Base-by-base conservation (phyloP, 2,888 invertebrate species). In the Ormia ochracea region DNA sequence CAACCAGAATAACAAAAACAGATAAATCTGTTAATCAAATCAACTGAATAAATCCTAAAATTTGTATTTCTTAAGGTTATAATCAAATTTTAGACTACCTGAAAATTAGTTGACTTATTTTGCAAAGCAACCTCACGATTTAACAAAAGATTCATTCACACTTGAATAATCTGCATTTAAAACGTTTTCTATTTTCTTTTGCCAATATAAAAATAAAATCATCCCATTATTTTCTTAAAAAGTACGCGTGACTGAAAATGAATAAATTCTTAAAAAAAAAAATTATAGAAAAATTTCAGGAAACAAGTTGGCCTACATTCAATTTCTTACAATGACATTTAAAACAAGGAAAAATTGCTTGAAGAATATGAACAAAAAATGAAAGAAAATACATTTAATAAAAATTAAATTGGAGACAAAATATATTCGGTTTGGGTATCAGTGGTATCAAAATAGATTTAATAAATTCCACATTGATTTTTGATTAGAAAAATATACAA, bases 101-200 rank as follows among this genome's bases (percentile, higher is more conserved):
- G n/a, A n/a, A 7, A 52, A 12, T 50, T 31, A 0, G 9, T 45
- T 19, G 3, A 56, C 50, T 28, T 31, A 6, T 72, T 56, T 65
- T 56, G 9, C 10, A 26, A 2, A 43, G 36, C 54, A 73, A 6
- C 3, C 33, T 36, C 26, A 61, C 45, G 31, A 28, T 54, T 52
- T 21, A 69, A 76, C 76, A 76, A 76, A 69, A 63, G 68, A 76
- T 61, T 69, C 61, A 69, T 69, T 69, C 61, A 69, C 69, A 76
- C 69, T 76, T 19, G 54, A 69, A 69, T 76, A 76, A 54, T 54
- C 19, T 75, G 17, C 45, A 68, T 43, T 63, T 61, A 43, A 43
- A 41, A 33, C 48, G 19, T 26, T 45, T 68, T 70, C 4, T 10
- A 75, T 28, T 61, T 75, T 23, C 26, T 61, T 75, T 68, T 54